Evolutionary conservation across 2,797 vertebrate genomes (phyloP), one percentile per base, ranked within the genome.

Genomic region (Coregonus suidteri): DNA sequence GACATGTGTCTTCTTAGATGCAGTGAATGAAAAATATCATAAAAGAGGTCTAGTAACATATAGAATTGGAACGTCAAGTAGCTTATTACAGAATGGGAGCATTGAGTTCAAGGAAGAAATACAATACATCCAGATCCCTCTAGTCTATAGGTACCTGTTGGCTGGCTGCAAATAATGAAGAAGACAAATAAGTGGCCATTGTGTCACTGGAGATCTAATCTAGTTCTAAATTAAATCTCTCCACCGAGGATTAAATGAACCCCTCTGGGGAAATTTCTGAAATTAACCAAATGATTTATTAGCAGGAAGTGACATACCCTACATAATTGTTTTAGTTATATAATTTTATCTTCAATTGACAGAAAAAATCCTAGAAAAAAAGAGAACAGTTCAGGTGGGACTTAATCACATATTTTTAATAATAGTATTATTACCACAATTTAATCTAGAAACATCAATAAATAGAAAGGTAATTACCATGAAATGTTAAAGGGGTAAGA

Each of bases 221-320:
- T 67, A 6, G 14, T 67, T 67, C 54, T 79, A 64, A 82, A 82
- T 81, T 74, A 79, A 75, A 74, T 51, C 52, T 75, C 54, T 37
- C 53, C 25, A 64, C 54, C 20, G 6, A 47, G 52, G 70, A 82
- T 64, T 80, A 76, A 64, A 72, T 80, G 74, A 77, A 70, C 56
- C 34, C 16, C 75, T 75, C 54, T 18, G 11, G 67, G 69, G 75
- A 81, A 74, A 73, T 81, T 53, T 71, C 77, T 53, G 51, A 75
- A 30, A 35, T 66, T 4, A 77, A 74, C 68, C 66, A 64, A 59
- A 37, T 76, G 74, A 76, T 82, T 73, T 76, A 68, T 34, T 47
- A 72, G 77, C 79, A 82, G 74, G 79, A 85, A 81, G 79, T 85
- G 75, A 68, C 74, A 80, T 78, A 75, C 72, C 52, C 64, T 62